Evolutionary conservation across 2,797 vertebrate genomes (phyloP).

Genomic region (Glossophaga mutica): DNA sequence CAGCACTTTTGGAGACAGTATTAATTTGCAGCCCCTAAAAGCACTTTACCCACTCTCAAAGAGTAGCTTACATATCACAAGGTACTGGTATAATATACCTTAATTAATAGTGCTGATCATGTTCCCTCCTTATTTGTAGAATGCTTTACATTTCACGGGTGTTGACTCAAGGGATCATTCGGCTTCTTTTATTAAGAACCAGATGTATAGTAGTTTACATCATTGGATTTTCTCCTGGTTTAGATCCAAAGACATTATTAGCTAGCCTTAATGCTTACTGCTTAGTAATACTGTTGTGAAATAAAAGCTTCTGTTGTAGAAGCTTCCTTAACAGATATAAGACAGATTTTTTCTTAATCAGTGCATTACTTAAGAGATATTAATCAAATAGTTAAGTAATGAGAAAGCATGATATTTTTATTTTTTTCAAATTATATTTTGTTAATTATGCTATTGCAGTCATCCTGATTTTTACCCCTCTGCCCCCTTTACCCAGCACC

Average conservation of each 20-base stretch:
- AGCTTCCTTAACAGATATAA: not conserved
- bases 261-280: slow-evolving; percentile 35
- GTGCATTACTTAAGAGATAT: slow-evolving; percentile 1
- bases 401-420: not conserved
- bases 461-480: too few species aligned
- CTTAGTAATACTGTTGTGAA: slow-evolving; percentile 38
- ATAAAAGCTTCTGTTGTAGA: slow-evolving; percentile 42
- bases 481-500: too few species aligned
- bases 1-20: not conserved
- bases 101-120: slow-evolving; percentile 38
- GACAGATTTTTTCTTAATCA: slow-evolving; percentile 31
- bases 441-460: too few species aligned
- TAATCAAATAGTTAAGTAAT: not conserved
- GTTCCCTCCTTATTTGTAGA: slow-evolving; percentile 43
- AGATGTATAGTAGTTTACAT: slow-evolving; percentile 32
- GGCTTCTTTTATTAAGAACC: slow-evolving; percentile 50
- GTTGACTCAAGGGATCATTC: slow-evolving; percentile 46
- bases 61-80: not conserved
- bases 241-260: slow-evolving; percentile 56
- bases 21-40: not conserved
- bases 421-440: too few species aligned
- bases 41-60: not conserved
- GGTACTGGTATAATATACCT: not conserved
- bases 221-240: slow-evolving; percentile 55
- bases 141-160: slow-evolving; percentile 33